These are phyloP conservation scores for Jordanella pulchra DNA, from an alignment of 2,797 vertebrate genomes.

Conservation along the genomic window DNA sequence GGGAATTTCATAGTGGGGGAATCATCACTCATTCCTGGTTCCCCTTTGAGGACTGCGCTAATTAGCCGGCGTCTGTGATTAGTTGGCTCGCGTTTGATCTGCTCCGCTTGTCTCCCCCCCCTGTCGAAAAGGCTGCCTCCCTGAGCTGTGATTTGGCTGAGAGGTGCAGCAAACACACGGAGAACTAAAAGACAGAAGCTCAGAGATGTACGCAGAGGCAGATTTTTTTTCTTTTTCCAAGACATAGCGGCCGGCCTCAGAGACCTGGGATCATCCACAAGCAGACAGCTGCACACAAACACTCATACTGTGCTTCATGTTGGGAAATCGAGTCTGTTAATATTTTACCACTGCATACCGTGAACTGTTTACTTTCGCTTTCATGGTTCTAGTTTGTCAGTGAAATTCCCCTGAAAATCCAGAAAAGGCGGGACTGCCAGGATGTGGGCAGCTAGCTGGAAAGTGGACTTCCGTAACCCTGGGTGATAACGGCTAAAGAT, in stretches of 20 bases:
- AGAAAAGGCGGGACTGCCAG: constrained; percentile 16
- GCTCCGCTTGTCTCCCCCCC: constrained; percentile 56
- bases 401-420: constrained; percentile 50
- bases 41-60: constrained; percentile 78
- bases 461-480: constrained; percentile 65
- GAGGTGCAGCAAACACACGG: constrained; percentile 43
- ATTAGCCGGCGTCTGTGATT: constrained; percentile 80
- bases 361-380: constrained; percentile 64
- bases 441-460: constrained; percentile 48
- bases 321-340: constrained; percentile 61
- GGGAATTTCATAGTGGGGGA: constrained; percentile 70
- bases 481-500: constrained; percentile 69
- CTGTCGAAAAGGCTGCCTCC: constrained; percentile 62
- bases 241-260: constrained; percentile 63
- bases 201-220: constrained; percentile 29
- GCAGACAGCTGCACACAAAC: constrained; percentile 23
- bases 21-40: constrained; percentile 73
- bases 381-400: constrained; percentile 48
- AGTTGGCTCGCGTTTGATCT: constrained; percentile 77
- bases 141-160: constrained; percentile 56
- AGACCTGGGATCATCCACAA: constrained; percentile 48
- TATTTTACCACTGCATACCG: constrained; percentile 62
- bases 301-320: constrained; percentile 30
- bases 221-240: constrained; percentile 44
- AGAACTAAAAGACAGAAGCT: constrained; percentile 36